phyloP scores from a whole-genome alignment of 1,140 invertebrate genomes.

The Lutraria rhynchaena region DNA sequence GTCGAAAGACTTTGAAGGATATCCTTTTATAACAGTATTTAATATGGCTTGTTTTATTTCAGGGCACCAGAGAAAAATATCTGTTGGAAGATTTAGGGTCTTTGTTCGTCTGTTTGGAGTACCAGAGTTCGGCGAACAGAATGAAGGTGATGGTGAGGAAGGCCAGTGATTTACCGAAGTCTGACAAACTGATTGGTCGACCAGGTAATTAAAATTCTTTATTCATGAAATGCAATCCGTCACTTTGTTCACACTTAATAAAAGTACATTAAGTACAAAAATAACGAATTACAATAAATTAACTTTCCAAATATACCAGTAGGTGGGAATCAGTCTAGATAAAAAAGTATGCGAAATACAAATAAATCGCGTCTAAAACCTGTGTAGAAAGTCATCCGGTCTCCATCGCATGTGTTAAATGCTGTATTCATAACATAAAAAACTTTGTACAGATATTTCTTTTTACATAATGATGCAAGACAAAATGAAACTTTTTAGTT shows the following conservation, averaged over 20 bases:
- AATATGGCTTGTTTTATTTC: slow-evolving; percentile 3
- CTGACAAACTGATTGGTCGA: slow-evolving; percentile 58
- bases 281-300: neutral
- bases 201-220: slow-evolving; percentile 53
- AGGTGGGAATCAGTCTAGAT: neutral
- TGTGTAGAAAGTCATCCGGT: too few species aligned
- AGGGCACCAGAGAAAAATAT: slow-evolving; percentile 57
- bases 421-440: too few species aligned
- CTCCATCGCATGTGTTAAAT: too few species aligned
- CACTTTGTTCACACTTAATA: too few species aligned
- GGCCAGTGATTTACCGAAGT: slow-evolving; percentile 56
- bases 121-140: slow-evolving; percentile 47
- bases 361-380: too few species aligned
- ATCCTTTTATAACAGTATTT: too few species aligned
- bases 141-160: slow-evolving; percentile 63
- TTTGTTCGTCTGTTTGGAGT: slow-evolving; percentile 61
- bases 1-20: too few species aligned
- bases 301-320: neutral
- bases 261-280: neutral
- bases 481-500: too few species aligned
- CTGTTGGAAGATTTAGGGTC: slow-evolving; percentile 55
- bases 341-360: too few species aligned
- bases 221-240: neutral
- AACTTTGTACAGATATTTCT: too few species aligned
- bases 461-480: too few species aligned